Evolutionary conservation across 2,888 invertebrate species (phyloP), one percentile per base, ranked within the genome.

Genomic region (Limnephilus rhombicus): DNA sequence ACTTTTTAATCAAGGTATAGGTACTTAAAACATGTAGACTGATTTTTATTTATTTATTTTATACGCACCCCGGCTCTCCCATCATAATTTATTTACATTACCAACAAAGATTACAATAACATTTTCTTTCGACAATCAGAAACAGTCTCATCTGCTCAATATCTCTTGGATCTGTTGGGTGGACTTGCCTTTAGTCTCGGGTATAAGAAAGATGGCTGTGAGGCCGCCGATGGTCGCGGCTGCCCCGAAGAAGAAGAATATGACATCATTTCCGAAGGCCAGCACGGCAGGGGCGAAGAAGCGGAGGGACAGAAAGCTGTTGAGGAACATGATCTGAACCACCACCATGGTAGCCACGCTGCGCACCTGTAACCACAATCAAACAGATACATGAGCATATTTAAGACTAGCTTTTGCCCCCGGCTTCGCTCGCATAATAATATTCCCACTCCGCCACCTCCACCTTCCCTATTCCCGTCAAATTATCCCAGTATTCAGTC

Each of bases 161-260:
- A 92, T 37, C 9, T 90, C 86, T 49, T 88, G 45, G 4, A 93
- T 89, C 81, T 93, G 85, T 80, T 93, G 41, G 0, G 49, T 89
- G 24, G 90, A 89, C 45, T 91, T 92, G 31, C 93, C 93, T 80
- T 93, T 93, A 0, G 93, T 93, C 86, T 93, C 93, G 5, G 90
- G 91, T 11, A 93, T 24, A 5, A 88, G 29, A 3, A 91, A 7
- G n/a, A 92, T 41, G n/a, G 37, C 29, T 12, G 80, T 31, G 3
- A 92, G 18, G 31, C 87, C 90, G 0, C 86, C 45, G 37, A 88
- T 31, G 11, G 34, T n/a, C 94, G 95, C 95, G 34, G 95, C 94
- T 0, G 93, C 94, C 34, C 93, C 91, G 80, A 93, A 93, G n/a
- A 92, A 80, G 85, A 85, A 93, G 89, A 93, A 93, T 29, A 93